Evolutionary conservation across 2,113 vertebrate species (phyloP), one percentile per base, ranked within the genome.

Genomic region (Prochilodus magdalenae): DNA sequence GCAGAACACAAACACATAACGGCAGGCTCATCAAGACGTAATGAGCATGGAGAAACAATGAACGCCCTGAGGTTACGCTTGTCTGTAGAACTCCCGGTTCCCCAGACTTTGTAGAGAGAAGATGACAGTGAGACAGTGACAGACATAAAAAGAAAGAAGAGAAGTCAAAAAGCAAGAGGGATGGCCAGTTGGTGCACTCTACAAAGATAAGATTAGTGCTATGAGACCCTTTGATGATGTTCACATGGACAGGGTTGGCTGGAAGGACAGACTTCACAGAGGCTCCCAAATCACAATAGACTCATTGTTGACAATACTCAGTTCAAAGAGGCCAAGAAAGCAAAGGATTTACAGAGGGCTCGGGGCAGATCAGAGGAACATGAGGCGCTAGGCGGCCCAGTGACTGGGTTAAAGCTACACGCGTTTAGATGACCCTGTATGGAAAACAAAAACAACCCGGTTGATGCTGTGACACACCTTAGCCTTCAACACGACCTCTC

Each of bases 201-300:
- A 51, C 27, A 18, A 49, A 83, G 78, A 86, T 49, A 62, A 65
- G 72, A 70, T 82, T 65, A 82, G 33, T 65, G 30, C 53, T 72
- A 36, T 36, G 77, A 33, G 22, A n/a, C 16, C 18, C 80, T 83
- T 83, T 84, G 83, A 87, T 75, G 70, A 51, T 4, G 66, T 30
- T 86, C 53, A 84, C 53, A 80, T 63, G 59, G 40, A 74, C 18
- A 57, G 62, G 63, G 33, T 66, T 73, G 79, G 89, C 62, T 72
- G 29, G 24, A 83, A 79, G 60, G 63, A 72, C 77, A 67, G 49
- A 66, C 60, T 75, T 67, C 49, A 75, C 66, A 53, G 73, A 66
- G 53, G 55, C 75, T 63, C 44, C 26, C 27, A 24, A 75, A 63
- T 76, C 72, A 80, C 77, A 80, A 80, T 70, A 55, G 24, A 40